phyloP scores from a whole-genome alignment of 2,888 invertebrate genomes.

The Tetheella fluctuosa region DNA sequence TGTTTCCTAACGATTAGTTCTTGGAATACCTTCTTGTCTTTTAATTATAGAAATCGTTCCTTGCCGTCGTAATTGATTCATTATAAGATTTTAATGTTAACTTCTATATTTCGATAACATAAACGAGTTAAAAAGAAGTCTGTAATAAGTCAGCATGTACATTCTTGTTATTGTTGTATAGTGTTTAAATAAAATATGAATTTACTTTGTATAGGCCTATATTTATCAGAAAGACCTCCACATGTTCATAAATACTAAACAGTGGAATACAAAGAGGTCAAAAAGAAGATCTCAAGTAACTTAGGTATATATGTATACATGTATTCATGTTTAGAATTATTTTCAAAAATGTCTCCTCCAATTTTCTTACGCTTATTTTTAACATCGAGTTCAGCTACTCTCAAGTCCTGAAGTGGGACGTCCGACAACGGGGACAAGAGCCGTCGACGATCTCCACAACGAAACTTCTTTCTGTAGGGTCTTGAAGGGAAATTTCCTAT shows the following conservation, averaged over 20 bases:
- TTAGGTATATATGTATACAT: neutral
- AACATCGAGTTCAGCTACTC: constrained; percentile 43
- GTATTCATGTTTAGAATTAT: too few species aligned
- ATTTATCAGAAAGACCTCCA: too few species aligned
- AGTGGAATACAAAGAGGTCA: neutral
- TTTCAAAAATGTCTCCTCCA: constrained; percentile 35
- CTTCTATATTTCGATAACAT: too few species aligned
- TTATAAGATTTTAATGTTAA: too few species aligned
- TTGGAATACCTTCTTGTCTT: neutral
- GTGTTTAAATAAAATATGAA: too few species aligned
- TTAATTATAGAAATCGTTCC: neutral
- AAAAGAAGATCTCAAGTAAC: too few species aligned
- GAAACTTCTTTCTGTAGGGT: constrained; percentile 43
- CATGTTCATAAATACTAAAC: too few species aligned
- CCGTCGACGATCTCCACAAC: constrained; percentile 40
- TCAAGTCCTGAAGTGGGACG: constrained; percentile 42
- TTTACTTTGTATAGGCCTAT: too few species aligned
- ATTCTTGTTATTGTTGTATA: too few species aligned
- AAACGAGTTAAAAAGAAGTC: too few species aligned
- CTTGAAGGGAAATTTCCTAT: constrained; percentile 31
- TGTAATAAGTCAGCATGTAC: too few species aligned
- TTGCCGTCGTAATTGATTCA: neutral
- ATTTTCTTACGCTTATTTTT: constrained; percentile 44
- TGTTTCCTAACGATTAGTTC: neutral
- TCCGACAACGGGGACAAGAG: constrained; percentile 55